phyloP scores from a whole-genome alignment of 2,113 vertebrate genomes.

The Puma concolor region DNA sequence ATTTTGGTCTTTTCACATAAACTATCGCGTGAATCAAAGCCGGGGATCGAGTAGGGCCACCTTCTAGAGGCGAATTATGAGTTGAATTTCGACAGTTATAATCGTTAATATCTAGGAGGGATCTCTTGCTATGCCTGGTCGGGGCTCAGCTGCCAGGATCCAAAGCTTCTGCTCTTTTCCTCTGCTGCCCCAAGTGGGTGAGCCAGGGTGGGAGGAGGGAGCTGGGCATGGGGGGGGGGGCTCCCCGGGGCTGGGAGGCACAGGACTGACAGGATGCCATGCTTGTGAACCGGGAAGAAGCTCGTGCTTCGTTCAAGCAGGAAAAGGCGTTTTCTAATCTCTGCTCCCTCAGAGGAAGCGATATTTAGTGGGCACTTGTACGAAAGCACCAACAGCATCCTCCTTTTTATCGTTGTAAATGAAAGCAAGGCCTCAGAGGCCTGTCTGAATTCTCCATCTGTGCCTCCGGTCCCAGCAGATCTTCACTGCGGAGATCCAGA shows the following conservation, averaged over 20 bases:
- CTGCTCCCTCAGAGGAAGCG: not conserved
- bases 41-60: not conserved
- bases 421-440: not conserved
- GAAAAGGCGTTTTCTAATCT: not conserved
- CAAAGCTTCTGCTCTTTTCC: not conserved
- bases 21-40: not conserved
- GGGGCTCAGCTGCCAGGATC: not conserved
- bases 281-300: too few species aligned
- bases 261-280: not conserved
- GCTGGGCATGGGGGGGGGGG: not conserved
- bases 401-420: not conserved
- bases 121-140: not conserved
- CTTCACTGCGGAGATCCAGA: not conserved
- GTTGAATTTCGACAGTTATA: not conserved
- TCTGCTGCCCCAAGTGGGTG: not conserved
- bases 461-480: not conserved
- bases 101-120: not conserved
- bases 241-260: accelerated
- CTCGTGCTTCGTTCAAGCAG: not conserved
- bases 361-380: not conserved
- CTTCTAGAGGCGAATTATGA: not conserved
- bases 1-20: not conserved
- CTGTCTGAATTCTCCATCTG: not conserved
- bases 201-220: not conserved
- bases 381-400: not conserved